Conservation (phyloP, 2,113 vertebrate species). For the Spea bombifrons region DNA sequence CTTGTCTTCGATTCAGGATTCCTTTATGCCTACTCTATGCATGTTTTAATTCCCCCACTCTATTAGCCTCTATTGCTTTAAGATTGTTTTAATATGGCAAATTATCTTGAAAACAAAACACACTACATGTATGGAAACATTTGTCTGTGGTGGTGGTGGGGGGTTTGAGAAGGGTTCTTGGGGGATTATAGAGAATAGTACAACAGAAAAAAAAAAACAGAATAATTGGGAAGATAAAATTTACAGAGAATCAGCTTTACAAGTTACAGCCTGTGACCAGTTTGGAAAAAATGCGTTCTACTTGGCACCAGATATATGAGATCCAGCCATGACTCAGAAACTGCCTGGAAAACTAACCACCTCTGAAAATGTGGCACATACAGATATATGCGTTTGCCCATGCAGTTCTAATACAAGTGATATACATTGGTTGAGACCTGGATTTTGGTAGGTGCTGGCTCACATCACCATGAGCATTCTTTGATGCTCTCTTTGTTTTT, state of each 20-base stretch:
- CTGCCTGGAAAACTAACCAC: not conserved
- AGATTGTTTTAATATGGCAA: too few relatives aligned
- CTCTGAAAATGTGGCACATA: not conserved
- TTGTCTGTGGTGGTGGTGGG: too few relatives aligned
- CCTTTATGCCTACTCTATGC: too few relatives aligned
- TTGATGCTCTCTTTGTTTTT: not conserved
- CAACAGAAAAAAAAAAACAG: too few relatives aligned
- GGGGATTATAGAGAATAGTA: too few relatives aligned
- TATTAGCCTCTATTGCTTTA: too few relatives aligned
- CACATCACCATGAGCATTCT: not conserved
- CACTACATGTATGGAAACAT: too few relatives aligned
- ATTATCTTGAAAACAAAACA: too few relatives aligned
- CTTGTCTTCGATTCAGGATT: too few relatives aligned
- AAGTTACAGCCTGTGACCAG: not conserved
- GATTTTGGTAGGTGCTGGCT: not conserved
- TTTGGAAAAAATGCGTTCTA: not conserved
- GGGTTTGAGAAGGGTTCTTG: too few relatives aligned
- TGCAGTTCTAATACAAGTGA: not conserved
- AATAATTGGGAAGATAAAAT: not conserved
- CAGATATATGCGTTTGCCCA: not conserved
- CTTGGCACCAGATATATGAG: not conserved
- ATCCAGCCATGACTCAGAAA: not conserved
- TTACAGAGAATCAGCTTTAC: not conserved
- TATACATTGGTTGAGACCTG: too few relatives aligned
- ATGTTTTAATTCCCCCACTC: too few relatives aligned